These are phyloP conservation scores for Formica aserva DNA, from an alignment of 2,888 invertebrate species.

Conservation along the genomic window DNA sequence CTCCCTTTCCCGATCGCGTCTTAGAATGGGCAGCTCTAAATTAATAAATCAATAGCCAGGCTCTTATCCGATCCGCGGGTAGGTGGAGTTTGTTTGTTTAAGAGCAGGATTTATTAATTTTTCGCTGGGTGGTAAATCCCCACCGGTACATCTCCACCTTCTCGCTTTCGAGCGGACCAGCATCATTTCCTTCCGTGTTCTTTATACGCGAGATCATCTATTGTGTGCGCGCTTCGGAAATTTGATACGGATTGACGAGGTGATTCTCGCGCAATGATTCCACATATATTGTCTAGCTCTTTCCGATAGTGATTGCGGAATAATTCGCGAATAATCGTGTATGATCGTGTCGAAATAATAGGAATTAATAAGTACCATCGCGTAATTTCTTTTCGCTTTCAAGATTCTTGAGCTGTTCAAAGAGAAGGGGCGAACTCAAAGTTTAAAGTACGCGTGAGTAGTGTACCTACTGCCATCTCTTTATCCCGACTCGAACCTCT, in stretches of 20 bases:
- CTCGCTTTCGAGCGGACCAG: conserved; percentile 57
- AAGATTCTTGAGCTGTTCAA: neutral
- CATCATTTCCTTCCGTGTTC: conserved; percentile 71
- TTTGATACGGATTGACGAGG: neutral
- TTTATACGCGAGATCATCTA: conserved; percentile 66
- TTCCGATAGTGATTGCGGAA: neutral
- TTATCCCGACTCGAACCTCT: conserved; percentile 65
- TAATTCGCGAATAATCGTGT: neutral
- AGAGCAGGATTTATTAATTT: conserved; percentile 85
- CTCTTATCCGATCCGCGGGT: conserved; percentile 84
- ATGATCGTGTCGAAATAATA: neutral
- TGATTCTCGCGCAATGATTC: neutral
- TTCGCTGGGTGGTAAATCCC: conserved; percentile 83
- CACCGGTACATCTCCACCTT: conserved; percentile 66
- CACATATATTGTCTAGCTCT: neutral
- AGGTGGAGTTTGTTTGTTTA: conserved; percentile 86
- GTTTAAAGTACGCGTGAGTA: conserved; percentile 50
- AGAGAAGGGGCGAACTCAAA: conserved; percentile 15
- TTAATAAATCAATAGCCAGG: conserved; percentile 85
- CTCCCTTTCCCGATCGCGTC: conserved; percentile 63
- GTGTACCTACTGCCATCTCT: conserved; percentile 80
- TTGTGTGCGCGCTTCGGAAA: conserved; percentile 60
- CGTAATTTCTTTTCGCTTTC: neutral
- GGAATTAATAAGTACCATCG: neutral
- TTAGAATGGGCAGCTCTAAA: conserved; percentile 85